These are phyloP conservation scores for Moxostoma hubbsi DNA, from an alignment of 2,797 vertebrate genomes.

Conservation along the genomic window DNA sequence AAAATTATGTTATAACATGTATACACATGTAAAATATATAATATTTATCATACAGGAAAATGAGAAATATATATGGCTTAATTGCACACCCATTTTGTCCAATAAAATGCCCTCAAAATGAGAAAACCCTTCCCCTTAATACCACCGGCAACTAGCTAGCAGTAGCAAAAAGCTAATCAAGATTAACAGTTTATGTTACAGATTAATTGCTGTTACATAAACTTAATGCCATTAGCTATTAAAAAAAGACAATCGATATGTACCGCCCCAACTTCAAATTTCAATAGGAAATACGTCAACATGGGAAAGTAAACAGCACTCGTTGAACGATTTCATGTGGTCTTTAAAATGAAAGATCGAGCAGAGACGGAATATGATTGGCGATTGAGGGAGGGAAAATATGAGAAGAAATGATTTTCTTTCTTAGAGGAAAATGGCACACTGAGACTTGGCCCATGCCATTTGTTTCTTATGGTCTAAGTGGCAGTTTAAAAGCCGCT, in stretches of 20 bases:
- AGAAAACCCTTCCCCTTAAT: not conserved
- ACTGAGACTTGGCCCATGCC: constrained; percentile 77
- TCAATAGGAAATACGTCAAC: not conserved
- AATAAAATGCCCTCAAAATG: not conserved
- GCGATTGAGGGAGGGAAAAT: not conserved
- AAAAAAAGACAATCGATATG: too few species aligned
- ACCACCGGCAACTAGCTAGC: not conserved
- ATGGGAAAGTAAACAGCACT: not conserved
- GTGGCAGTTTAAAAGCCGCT: constrained; percentile 83
- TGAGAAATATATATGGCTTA: not conserved
- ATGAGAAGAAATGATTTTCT: not conserved
- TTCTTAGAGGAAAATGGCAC: not conserved
- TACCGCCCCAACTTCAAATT: not conserved
- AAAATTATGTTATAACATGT: not conserved
- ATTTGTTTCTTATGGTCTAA: constrained; percentile 95
- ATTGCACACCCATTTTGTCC: not conserved
- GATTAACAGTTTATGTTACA: not conserved
- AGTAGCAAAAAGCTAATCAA: not conserved
- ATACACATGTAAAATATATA: not conserved
- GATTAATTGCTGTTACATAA: not conserved
- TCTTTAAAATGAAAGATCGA: not conserved
- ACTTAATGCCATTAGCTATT: not conserved
- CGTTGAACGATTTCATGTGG: not conserved
- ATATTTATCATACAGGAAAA: not conserved
- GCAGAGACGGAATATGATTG: constrained; percentile 1